These are phyloP conservation scores for Xiphophorus maculatus DNA, from an alignment of 2,113 vertebrate species.

Conservation along the genomic window DNA sequence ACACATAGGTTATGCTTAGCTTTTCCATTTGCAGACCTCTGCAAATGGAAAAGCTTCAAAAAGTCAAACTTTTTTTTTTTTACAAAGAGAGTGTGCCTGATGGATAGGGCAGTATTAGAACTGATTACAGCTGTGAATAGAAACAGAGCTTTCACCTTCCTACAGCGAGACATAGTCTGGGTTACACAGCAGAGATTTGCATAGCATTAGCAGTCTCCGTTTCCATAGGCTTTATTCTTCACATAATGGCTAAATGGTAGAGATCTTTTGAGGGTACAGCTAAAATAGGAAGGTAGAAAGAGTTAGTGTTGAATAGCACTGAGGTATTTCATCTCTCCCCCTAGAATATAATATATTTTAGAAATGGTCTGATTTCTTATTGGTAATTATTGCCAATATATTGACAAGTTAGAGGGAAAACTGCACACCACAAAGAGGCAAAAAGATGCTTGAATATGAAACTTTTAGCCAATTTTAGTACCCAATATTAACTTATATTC, in stretches of 20 bases:
- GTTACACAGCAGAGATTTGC: slow-evolving; percentile 68
- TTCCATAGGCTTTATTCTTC: slow-evolving; percentile 48
- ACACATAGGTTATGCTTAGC: not conserved
- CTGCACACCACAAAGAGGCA: not conserved
- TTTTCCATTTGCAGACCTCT: too few relatives aligned
- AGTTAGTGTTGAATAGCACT: slow-evolving; percentile 53
- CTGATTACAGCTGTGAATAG: slow-evolving; percentile 52
- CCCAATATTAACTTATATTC: too few relatives aligned
- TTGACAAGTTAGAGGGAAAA: slow-evolving; percentile 20
- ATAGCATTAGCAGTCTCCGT: slow-evolving; percentile 57
- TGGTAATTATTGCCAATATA: slow-evolving; percentile 4
- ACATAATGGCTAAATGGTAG: slow-evolving; percentile 38
- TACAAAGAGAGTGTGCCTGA: slow-evolving; percentile 44
- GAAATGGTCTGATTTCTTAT: slow-evolving; percentile 30
- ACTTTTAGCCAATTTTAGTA: too few relatives aligned
- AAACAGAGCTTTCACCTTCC: slow-evolving; percentile 64
- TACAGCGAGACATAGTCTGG: slow-evolving; percentile 46
- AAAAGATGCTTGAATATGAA: too few relatives aligned
- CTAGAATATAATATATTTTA: slow-evolving; percentile 24
- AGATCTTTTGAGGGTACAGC: slow-evolving; percentile 45
- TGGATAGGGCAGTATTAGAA: slow-evolving; percentile 52
- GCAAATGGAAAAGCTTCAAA: slow-evolving; percentile 6
- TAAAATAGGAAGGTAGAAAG: slow-evolving; percentile 29
- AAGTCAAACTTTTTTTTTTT: slow-evolving; percentile 42
- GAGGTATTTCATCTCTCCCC: slow-evolving; percentile 35